A percentile compares a stretch with the other conserved stretches of the same genome.
Evolutionary conservation across 2,888 invertebrate species (phyloP).

Genomic region (Cantharis lateralis): DNA sequence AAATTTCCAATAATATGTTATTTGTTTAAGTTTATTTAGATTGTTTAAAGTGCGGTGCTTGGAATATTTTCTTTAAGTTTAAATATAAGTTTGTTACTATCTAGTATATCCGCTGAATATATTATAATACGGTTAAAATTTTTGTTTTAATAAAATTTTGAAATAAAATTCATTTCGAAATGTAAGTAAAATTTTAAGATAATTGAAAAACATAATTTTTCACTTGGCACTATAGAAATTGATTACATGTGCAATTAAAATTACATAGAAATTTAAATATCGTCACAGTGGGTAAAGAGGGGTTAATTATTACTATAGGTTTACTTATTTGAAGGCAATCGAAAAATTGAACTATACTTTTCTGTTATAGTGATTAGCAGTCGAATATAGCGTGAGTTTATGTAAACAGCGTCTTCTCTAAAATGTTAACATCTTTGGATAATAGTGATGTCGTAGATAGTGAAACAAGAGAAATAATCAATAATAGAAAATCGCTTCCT

Average conservation of each 20-base stretch:
- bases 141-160: background rate
- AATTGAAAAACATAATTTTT: background rate
- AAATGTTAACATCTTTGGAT: slow-evolving; percentile 15
- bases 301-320: slow-evolving; percentile 20
- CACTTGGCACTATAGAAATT: background rate
- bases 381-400: background rate
- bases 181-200: background rate
- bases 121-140: background rate
- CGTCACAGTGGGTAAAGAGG: slow-evolving; percentile 5
- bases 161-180: background rate
- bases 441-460: slow-evolving; percentile 18
- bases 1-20: background rate
- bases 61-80: background rate
- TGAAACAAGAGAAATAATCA: slow-evolving; percentile 22
- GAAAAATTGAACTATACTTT: slow-evolving; percentile 6
- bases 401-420: background rate
- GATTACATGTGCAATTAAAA: background rate
- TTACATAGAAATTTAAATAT: background rate
- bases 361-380: background rate
- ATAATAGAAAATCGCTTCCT: slow-evolving; percentile 14
- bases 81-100: background rate
- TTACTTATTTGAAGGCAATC: slow-evolving; percentile 21
- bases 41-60: background rate
- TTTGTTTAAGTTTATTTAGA: background rate
- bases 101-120: background rate